Base-by-base conservation (phyloP, 1,140 invertebrate species). In the Drosophila pallidifrons region DNA sequence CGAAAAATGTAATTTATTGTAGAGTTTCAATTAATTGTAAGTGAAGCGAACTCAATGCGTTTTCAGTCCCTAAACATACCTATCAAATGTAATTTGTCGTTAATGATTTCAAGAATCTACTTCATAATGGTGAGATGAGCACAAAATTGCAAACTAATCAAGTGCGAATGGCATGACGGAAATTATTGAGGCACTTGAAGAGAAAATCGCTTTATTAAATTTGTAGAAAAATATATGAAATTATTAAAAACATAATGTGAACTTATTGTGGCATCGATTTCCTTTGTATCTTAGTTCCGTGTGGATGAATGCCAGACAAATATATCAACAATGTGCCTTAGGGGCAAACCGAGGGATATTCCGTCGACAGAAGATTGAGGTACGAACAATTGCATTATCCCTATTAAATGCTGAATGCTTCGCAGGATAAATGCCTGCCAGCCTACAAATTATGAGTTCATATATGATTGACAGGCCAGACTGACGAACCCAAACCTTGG, bases 401-500 rank as follows among this genome's bases (percentile, higher is more conserved):
- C 71, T 73, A 82, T 87, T 87, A 65, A 59, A 87, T 82, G 72
- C 71, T 67, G 69, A 79, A 68, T 76, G 83, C 68, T 71, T 74
- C 68, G 51, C 60, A 73, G 82, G 83, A 88, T 79, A 82, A 68
- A 78, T 75, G 72, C 82, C 54, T 38, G 28, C 47, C 60, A 72
- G 70, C 55, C 55, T 65, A 64, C 35, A 70, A 76, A 74, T 73
- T 87, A 86, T 87, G 79, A 86, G 71, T 82, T 74, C 76, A 75
- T 67, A 87, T 86, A 87, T 86, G 82, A 86, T 86, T 86, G 82
- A 75, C 82, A 82, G 83, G 72, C 41, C 47, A 46, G 49, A 63
- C 78, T 25, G 10, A 13, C 15, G 64, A 46, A 25, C 3, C 20
- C 20, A 25, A 25, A 25, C 20, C 20, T 25, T 25, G 25, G 43